phyloP scores from a whole-genome alignment of 53 echinoderm and acorn worm species.

The Holothuria leucospilota region DNA sequence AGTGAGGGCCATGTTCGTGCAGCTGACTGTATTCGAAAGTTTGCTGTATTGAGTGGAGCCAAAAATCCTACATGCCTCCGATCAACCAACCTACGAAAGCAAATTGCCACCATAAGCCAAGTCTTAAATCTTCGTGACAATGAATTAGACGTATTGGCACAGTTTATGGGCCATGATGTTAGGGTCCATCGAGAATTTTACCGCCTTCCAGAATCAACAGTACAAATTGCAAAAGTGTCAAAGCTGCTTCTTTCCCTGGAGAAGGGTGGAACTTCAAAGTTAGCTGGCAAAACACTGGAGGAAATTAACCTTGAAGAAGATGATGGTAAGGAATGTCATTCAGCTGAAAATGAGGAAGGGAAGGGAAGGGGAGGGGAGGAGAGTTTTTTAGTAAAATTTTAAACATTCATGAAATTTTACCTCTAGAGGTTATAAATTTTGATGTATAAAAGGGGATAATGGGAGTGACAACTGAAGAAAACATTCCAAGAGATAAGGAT shows the following conservation, averaged over 20 bases:
- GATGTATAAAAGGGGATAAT: no score
- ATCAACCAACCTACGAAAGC: constrained; percentile 78
- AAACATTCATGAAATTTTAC: no score
- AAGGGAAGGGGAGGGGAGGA: no score
- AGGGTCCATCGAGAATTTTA: constrained; percentile 72
- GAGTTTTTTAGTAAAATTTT: no score
- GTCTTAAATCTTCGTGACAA: constrained; percentile 80
- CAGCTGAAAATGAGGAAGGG: no score
- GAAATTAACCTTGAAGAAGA: constrained; percentile 71
- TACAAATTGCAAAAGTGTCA: constrained; percentile 81
- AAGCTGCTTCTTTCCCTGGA: constrained; percentile 80
- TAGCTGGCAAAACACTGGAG: constrained; percentile 73
- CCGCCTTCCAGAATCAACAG: constrained; percentile 68
- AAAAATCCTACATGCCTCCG: constrained; percentile 74
- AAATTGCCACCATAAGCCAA: constrained; percentile 77
- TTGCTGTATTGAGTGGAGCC: constrained; percentile 68
- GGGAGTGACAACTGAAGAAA: no score
- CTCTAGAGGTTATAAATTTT: no score
- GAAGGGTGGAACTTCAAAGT: constrained; percentile 57
- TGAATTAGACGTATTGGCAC: constrained; percentile 75
- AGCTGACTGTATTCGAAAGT: constrained; percentile 65
- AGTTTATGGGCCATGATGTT: constrained; percentile 77
- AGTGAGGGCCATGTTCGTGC: constrained; percentile 67
- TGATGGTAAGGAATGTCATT: constrained; percentile 50
- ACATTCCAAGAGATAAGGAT: no score